Evolutionary conservation across 2,113 vertebrate genomes (phyloP), one percentile per base, ranked within the genome.

Genomic region (Seriola quinqueradiata): DNA sequence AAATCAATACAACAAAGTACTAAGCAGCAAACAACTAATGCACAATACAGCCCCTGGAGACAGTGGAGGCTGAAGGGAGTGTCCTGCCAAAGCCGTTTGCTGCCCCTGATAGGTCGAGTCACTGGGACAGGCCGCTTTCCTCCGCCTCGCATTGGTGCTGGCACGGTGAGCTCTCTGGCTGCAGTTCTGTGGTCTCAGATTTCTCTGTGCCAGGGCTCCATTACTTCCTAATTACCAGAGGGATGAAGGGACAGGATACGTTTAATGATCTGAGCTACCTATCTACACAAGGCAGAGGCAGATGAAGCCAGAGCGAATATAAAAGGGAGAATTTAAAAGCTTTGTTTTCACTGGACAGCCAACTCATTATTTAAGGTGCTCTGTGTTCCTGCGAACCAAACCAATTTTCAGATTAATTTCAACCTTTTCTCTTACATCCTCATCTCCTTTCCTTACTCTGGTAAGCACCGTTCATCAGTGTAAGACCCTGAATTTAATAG

Each of bases 171-270:
- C 57, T 42, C 75, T 75, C 66, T 68, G 80, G 79, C 81, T 77
- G 11, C 80, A 46, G n/a, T 38, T 79, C 73, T 80, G 74, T 23
- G 69, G 72, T 80, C 83, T 94, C 87, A 57, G 14, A 81, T 91
- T 87, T 89, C 89, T 68, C 75, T 59, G 70, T 76, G 84, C 82
- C 70, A 83, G 34, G 72, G 76, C 79, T 92, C 89, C 82, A 91
- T 92, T 92, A 90, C 72, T 17, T 54, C 74, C 87, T 89, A 87
- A 93, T 90, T 87, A 92, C 86, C 88, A 80, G 71, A 64, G 85
- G 90, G 90, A 87, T 75, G 59, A 75, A 84, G 91, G 88, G 87
- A 89, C 85, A 69, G 84, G 86, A 84, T 84, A 65, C 32, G 38
- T 83, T 90, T 87, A 89, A 87, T 87, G 84, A 80, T 66, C 80